Evolutionary conservation across 2,113 vertebrate genomes (phyloP), one percentile per base, ranked within the genome.

Genomic region (Scophthalmus maximus): DNA sequence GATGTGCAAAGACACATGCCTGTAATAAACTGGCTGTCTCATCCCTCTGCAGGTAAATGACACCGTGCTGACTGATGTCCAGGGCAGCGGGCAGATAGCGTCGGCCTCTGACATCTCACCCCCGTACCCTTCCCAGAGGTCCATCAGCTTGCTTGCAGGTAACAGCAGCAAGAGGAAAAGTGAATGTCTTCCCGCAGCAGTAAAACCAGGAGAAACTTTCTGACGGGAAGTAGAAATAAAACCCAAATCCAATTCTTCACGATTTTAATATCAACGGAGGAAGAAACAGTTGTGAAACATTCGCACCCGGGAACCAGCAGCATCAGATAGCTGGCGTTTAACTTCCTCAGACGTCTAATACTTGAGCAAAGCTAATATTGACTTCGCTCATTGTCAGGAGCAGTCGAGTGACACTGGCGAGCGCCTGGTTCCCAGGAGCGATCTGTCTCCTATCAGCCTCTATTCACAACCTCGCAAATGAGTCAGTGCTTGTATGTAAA

Each of bases 91-190:
- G 17, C 91, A 80, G 15, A 91, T 85, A 15, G 83, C 64, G 2
- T 60, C 78, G 6, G 76, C 90, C 22, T 87, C 91, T 9, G 91
- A 93, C 65, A 91, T 95, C 78, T 91, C 92, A 1, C 92, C 94
- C 0, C 72, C 86, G 0, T 92, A 87, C 22, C 93, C 94, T 0
- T 93, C 90, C 1, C 94, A 94, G 77, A 91, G 68, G 26, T 88
- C 92, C 30, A 88, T 94, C 78, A 93, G 79, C 66, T 40, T 95
- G 26, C 78, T 92, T 32, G 78, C 93, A 88, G 94, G 95, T 95
- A 91, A 78, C 3, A 32, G 12, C 69, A 1, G 2, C 22, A 40
- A 20, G 6, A 15, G 46, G 4, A 5, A 57, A 53, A 68, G 18
- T 3, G 18, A 15, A 29, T 49, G 23, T 6, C 9, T 12, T n/a